Base-by-base conservation (phyloP, 2,797 vertebrate genomes). In the Sebastes taczanowskii region DNA sequence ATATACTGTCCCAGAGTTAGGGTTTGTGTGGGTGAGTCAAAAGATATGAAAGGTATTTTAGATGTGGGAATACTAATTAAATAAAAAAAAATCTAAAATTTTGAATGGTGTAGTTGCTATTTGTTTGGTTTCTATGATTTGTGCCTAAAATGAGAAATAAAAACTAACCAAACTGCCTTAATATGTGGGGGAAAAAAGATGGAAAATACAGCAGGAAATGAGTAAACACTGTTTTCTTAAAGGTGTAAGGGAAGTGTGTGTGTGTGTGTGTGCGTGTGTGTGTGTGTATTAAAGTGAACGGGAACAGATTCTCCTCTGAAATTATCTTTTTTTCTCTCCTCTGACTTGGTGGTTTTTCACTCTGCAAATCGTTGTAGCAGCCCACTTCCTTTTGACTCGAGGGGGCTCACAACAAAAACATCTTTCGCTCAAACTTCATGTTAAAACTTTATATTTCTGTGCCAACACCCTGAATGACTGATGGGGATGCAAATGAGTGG, bases 1-100 rank as follows among this genome's bases (percentile, higher is more conserved):
- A 38, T 69, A 74, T 81, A 56, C 60, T 70, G 78, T 70, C 49
- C 62, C 80, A 38, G 34, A n/a, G 46, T 49, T 49, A 53, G 62
- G 66, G 76, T 82, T 69, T 74, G 59, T 89, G 66, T 78, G 72
- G 56, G 74, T 89, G 74, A 81, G 56, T 72, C 46, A 62, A 86
- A 73, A 46, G 34, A 63, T 69, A 10, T 70, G 75, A 89, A 78
- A 42, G 55, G 69, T 84, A 79, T 87, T 91, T 86, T 82, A 65
- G 72, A 89, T 84, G 85, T 84, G 84, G 89, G 88, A 78, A 84
- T 80, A 74, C 62, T 74, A 85, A 83, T 82, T 70, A 71, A 93
- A 87, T 74, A 81, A 80, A 78, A 11, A 38, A 60, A 61, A 74
- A 69, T 56, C 0, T 62, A 32, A 52, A 56, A 77, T 34, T 58